Conservation (phyloP, 2,113 vertebrate species). For the Pelecanoides urinatrix region DNA sequence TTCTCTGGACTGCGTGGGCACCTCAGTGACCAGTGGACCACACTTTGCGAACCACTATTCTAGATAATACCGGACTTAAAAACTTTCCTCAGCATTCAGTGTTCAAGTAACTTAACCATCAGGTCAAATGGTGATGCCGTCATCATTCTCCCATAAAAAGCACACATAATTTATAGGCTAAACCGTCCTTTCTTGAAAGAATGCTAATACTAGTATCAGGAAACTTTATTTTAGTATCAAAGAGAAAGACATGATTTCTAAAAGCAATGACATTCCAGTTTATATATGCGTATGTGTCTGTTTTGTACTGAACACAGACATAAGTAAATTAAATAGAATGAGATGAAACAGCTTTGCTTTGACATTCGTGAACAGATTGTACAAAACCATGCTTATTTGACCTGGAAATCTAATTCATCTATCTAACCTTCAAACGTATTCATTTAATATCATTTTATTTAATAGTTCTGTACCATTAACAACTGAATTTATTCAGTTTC, state of each 20-base stretch:
- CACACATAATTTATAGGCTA: neutral
- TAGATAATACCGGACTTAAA: neutral
- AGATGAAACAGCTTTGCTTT: slow-evolving; percentile 38
- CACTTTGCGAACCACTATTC: neutral
- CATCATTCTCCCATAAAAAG: neutral
- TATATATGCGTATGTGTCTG: slow-evolving; percentile 20
- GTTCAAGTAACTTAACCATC: neutral
- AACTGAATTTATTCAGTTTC: neutral
- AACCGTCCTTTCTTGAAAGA: neutral
- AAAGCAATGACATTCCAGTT: neutral
- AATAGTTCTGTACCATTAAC: neutral
- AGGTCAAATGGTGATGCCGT: neutral
- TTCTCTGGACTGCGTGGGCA: neutral
- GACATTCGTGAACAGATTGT: neutral
- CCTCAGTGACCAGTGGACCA: neutral
- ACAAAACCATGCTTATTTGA: neutral
- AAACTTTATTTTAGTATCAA: neutral
- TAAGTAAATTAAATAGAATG: slow-evolving; percentile 17
- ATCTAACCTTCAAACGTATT: neutral
- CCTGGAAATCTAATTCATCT: neutral
- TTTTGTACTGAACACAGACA: neutral
- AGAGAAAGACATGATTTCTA: neutral
- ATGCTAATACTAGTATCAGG: neutral
- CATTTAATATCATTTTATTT: neutral
- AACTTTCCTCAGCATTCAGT: neutral